Percentiles rank a stretch among this genome's conserved stretches.
These are phyloP conservation scores for Drosophila colorata DNA, from an alignment of 2,888 invertebrate species.

Conservation along the genomic window DNA sequence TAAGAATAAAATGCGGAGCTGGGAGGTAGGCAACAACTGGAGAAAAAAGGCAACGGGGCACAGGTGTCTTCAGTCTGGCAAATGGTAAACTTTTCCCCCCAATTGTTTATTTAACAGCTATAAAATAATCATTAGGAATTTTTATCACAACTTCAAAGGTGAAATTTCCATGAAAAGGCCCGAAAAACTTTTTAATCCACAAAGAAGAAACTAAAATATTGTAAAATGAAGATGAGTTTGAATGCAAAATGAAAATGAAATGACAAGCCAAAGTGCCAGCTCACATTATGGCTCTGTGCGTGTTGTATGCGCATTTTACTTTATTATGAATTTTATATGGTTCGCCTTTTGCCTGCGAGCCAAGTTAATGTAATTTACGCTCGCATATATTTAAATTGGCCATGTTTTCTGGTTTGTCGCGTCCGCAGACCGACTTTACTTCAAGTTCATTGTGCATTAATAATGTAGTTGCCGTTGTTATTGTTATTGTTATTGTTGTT, in stretches of 20 bases:
- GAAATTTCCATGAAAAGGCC: constrained; percentile 58
- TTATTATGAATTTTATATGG: constrained; percentile 33
- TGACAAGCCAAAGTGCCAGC: constrained; percentile 44
- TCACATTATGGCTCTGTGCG: constrained; percentile 30
- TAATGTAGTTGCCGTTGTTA: constrained; percentile 74
- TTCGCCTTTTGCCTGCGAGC: constrained; percentile 9
- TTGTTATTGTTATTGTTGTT: constrained; percentile 38
- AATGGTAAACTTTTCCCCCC: constrained; percentile 54
- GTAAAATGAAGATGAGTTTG: constrained; percentile 49
- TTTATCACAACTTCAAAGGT: constrained; percentile 70
- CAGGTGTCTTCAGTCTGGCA: constrained; percentile 41
- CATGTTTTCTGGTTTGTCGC: constrained; percentile 70
- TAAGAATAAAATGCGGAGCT: constrained; percentile 35
- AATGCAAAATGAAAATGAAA: constrained; percentile 58
- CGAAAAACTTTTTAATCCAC: constrained; percentile 58
- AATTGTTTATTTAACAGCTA: constrained; percentile 78
- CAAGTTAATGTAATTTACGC: constrained; percentile 64
- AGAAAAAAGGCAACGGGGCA: not conserved
- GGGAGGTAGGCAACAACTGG: not conserved
- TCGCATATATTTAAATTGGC: constrained; percentile 57
- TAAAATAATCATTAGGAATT: constrained; percentile 76
- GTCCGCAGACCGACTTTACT: constrained; percentile 44
- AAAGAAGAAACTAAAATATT: constrained; percentile 12
- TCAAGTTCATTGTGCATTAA: constrained; percentile 77
- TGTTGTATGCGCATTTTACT: not conserved